These are phyloP conservation scores for Hypolimnas misippus DNA, from an alignment of 2,888 invertebrate species.

Conservation along the genomic window DNA sequence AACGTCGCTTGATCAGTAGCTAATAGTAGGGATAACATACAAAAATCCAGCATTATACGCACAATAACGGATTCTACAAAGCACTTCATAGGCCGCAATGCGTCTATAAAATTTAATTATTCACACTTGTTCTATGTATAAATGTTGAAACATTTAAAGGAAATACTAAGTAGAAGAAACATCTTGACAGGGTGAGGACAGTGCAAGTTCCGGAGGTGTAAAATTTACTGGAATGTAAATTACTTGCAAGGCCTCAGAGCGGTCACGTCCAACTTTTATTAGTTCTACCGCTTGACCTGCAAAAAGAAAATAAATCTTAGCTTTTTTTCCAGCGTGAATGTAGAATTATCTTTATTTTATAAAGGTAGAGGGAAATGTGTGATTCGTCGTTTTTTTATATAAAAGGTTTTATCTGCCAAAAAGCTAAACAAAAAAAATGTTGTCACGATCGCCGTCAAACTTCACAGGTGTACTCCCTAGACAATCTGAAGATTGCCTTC, in stretches of 20 bases:
- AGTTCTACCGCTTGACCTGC: constrained; percentile 45
- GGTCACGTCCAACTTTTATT: constrained; percentile 64
- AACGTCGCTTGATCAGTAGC: no score
- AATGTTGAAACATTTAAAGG: background rate
- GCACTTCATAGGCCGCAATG: background rate
- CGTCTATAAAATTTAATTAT: background rate
- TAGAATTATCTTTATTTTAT: background rate
- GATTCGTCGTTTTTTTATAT: no score
- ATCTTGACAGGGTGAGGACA: constrained; percentile 10
- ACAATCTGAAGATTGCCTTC: no score
- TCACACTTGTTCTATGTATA: background rate
- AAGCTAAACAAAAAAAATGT: no score
- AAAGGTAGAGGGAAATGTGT: background rate
- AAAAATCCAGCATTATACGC: background rate
- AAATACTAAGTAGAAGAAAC: constrained; percentile 1
- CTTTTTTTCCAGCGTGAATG: background rate
- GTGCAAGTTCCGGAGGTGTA: constrained; percentile 30
- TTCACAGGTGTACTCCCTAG: no score
- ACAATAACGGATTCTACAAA: no score
- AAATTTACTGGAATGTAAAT: constrained; percentile 53
- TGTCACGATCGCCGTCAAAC: no score
- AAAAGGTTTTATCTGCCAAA: no score
- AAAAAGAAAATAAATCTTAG: constrained; percentile 2
- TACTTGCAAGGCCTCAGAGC: constrained; percentile 39
- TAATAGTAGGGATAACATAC: no score